A percentile compares a stretch with the other conserved stretches of the same genome.
phyloP scores from a whole-genome alignment of 1,140 invertebrate species.

The Dendroctonus ponderosae region DNA sequence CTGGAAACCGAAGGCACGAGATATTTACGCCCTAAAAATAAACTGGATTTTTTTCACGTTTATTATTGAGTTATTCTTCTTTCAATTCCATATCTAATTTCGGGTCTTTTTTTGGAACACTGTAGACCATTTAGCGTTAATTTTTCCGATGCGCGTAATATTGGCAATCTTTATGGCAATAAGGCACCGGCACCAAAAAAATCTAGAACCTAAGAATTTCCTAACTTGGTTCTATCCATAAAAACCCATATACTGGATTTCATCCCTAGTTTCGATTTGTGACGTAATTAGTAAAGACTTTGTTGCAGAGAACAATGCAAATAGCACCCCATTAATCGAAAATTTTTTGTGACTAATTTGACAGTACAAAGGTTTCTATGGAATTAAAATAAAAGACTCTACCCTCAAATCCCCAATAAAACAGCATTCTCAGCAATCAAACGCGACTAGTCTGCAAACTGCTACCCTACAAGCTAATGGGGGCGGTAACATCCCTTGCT shows the following conservation, averaged over 20 bases:
- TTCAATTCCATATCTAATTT: conserved; percentile 9
- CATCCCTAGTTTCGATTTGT: too few relatives aligned
- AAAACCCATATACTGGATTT: conserved; percentile 6
- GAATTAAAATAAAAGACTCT: conserved; percentile 8
- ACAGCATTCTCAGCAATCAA: conserved; percentile 46
- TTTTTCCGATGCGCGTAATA: neutral
- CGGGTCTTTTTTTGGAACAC: conserved; percentile 9
- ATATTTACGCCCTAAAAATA: conserved; percentile 7
- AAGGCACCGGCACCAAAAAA: conserved; percentile 47
- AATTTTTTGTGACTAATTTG: neutral
- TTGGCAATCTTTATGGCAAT: conserved; percentile 32
- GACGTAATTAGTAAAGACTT: neutral
- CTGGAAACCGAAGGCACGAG: neutral
- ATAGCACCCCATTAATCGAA: neutral
- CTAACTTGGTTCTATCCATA: conserved; percentile 11
- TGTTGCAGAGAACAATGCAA: neutral
- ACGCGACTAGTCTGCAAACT: conserved; percentile 36
- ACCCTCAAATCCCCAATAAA: conserved; percentile 28
- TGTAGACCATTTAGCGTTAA: conserved; percentile 10
- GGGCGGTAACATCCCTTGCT: conserved; percentile 29
- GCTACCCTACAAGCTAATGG: conserved; percentile 42
- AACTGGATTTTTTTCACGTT: conserved; percentile 5
- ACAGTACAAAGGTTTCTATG: conserved; percentile 19
- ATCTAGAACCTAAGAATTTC: conserved; percentile 29
- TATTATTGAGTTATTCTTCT: conserved; percentile 15